These are phyloP conservation scores for Tolmerus cingulatus DNA, from an alignment of 2,888 invertebrate species.

Conservation along the genomic window DNA sequence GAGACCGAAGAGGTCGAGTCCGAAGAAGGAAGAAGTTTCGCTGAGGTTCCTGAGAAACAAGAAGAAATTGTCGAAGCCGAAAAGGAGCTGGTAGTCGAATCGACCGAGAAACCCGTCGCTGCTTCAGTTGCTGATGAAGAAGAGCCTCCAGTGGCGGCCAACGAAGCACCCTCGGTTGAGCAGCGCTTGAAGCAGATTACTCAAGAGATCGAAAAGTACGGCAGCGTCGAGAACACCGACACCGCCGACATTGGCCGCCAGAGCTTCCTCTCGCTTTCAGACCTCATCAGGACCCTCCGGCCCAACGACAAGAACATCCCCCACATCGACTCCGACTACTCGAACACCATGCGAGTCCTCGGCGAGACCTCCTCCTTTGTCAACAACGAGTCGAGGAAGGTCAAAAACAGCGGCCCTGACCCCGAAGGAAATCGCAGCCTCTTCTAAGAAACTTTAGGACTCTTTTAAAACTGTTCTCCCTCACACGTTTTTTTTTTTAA, in stretches of 20 bases:
- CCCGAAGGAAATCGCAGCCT: conserved; percentile 30
- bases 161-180: conserved; percentile 58
- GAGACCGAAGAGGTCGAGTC: conserved; percentile 49
- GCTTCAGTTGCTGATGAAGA: background rate
- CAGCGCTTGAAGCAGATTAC: conserved; percentile 61
- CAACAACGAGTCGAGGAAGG: conserved; percentile 45
- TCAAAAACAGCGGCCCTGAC: conserved; percentile 31
- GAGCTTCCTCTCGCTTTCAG: conserved; percentile 62
- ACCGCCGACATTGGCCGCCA: conserved; percentile 58
- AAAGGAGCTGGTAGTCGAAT: conserved; percentile 43
- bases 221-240: conserved; percentile 52
- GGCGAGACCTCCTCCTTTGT: conserved; percentile 58
- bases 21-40: conserved; percentile 27
- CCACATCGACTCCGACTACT: conserved; percentile 63
- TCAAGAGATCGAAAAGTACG: conserved; percentile 60
- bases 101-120: background rate
- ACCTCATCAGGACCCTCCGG: conserved; percentile 61
- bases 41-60: background rate
- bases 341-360: conserved; percentile 63
- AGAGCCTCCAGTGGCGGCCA: conserved; percentile 41
- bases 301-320: conserved; percentile 62
- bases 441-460: conserved; percentile 4
- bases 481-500: background rate
- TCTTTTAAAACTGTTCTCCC: background rate
- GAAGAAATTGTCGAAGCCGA: conserved; percentile 19